phyloP scores from a whole-genome alignment of 2,113 vertebrate genomes.

The Corythornis vintsioides region DNA sequence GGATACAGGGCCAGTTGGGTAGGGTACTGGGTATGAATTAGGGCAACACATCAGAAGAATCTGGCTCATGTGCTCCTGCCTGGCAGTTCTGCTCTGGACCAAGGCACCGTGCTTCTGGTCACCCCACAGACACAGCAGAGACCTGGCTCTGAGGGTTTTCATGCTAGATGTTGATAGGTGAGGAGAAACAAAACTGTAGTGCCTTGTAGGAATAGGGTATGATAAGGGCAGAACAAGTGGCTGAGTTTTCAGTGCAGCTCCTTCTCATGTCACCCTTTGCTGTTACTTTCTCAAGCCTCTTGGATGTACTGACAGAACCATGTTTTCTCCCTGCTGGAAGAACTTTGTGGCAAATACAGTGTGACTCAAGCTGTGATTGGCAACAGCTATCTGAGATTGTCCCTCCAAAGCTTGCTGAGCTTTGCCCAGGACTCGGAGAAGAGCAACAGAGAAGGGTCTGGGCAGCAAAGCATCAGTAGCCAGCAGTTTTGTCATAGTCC shows the following conservation, averaged over 20 bases:
- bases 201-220: background rate
- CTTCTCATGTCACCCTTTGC: background rate
- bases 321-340: background rate
- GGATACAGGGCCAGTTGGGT: background rate
- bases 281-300: background rate
- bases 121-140: background rate
- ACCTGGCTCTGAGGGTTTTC: background rate
- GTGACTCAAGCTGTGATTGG: background rate
- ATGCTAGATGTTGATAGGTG: background rate
- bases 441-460: background rate
- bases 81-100: background rate
- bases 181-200: background rate
- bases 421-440: background rate
- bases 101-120: background rate
- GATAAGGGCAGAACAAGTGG: background rate
- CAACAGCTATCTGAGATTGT: background rate
- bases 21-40: rapidly evolving
- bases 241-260: background rate
- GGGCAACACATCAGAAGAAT: background rate
- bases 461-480: background rate
- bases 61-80: background rate
- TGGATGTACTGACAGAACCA: background rate
- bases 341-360: background rate
- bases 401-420: background rate
- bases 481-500: background rate